These are phyloP conservation scores for Cheilosia vulpina DNA, from an alignment of 2,888 invertebrate genomes.

Conservation along the genomic window DNA sequence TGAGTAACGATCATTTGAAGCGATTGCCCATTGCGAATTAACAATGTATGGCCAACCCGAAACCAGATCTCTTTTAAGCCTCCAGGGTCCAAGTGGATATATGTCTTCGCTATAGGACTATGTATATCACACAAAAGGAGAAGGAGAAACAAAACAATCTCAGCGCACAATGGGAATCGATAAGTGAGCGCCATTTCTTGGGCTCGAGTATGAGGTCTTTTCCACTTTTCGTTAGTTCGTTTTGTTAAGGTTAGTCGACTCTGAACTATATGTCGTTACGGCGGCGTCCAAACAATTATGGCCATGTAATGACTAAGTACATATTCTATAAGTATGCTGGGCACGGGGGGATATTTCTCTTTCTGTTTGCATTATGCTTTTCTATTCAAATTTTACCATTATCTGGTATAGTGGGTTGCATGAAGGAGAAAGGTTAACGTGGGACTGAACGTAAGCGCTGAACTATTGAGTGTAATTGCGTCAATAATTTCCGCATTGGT, in stretches of 20 bases:
- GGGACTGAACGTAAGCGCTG: conserved; percentile 63
- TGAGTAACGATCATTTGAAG: conserved; percentile 58
- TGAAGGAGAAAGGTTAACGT: conserved; percentile 69
- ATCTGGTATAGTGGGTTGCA: conserved; percentile 43
- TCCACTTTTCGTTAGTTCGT: conserved; percentile 64
- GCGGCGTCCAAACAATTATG: conserved; percentile 72
- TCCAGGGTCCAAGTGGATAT: conserved; percentile 49
- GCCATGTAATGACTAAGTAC: conserved; percentile 71
- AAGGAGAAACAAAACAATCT: conserved; percentile 52
- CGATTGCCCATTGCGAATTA: conserved; percentile 71
- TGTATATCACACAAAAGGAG: conserved; percentile 3
- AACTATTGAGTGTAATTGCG: conserved; percentile 67
- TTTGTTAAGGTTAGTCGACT: conserved; percentile 71
- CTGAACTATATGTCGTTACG: conserved; percentile 73
- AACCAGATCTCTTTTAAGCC: conserved; percentile 66
- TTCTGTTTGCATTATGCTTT: conserved; percentile 65
- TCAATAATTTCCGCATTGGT: conserved; percentile 66
- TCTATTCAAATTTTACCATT: conserved; percentile 69
- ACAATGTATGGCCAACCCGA: conserved; percentile 66
- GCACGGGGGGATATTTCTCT: conserved; percentile 48
- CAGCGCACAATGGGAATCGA: conserved; percentile 68
- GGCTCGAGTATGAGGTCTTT: conserved; percentile 56
- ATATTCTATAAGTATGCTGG: conserved; percentile 57
- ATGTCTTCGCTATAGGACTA: neutral
- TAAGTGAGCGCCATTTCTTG: conserved; percentile 73